Conservation (phyloP, 2,113 vertebrate genomes). For the Neodontobutis hainanensis region DNA sequence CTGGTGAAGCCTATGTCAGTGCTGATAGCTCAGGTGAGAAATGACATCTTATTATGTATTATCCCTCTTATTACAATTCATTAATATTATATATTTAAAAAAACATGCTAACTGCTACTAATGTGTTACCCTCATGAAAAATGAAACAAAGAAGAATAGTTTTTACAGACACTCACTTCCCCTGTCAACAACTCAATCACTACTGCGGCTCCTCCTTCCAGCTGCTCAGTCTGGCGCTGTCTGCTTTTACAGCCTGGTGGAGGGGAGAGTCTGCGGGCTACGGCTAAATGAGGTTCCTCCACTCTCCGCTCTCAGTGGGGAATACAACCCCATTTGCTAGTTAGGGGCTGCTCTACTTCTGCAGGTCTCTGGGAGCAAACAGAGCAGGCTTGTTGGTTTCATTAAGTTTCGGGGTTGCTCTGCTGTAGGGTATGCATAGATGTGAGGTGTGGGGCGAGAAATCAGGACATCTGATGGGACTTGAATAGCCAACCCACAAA, state of each 20-base stretch:
- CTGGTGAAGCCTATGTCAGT: slow-evolving; percentile 87
- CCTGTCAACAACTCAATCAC: slow-evolving; percentile 40
- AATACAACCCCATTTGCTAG: slow-evolving; percentile 80
- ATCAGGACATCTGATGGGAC: slow-evolving; percentile 49
- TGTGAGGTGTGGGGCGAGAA: slow-evolving; percentile 48
- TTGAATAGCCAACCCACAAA: slow-evolving; percentile 48
- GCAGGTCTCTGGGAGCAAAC: slow-evolving; percentile 69
- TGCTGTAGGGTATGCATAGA: slow-evolving; percentile 69
- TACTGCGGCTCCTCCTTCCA: slow-evolving; percentile 32
- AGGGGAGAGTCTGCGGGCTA: slow-evolving; percentile 73
- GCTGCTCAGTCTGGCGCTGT: slow-evolving; percentile 44
- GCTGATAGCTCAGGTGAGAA: slow-evolving; percentile 87
- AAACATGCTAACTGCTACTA: not conserved
- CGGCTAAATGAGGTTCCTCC: slow-evolving; percentile 80
- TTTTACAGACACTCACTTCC: slow-evolving; percentile 34
- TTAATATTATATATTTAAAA: not conserved
- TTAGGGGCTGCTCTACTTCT: slow-evolving; percentile 77
- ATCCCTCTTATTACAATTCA: not conserved
- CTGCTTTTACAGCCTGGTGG: slow-evolving; percentile 45
- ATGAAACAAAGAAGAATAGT: not conserved
- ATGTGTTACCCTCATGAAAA: not conserved
- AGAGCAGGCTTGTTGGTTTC: slow-evolving; percentile 68
- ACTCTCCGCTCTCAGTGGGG: slow-evolving; percentile 73
- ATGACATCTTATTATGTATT: not conserved
- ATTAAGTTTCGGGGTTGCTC: slow-evolving; percentile 62